Evolutionary conservation across 2,113 vertebrate species (phyloP).

Genomic region (Heterotis niloticus): DNA sequence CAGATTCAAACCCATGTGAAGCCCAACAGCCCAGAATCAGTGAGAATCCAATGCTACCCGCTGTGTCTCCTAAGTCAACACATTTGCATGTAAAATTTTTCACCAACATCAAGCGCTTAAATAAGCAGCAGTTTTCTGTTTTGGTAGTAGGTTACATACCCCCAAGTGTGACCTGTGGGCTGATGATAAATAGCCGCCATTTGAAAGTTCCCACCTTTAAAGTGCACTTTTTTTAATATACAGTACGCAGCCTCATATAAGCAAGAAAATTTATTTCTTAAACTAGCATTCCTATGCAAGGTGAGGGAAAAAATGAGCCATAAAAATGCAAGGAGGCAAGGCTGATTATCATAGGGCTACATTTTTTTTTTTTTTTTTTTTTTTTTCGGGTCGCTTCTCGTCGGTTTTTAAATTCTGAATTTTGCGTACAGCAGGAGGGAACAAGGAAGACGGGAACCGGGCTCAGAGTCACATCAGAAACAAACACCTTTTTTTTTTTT

Average conservation of each 20-base stretch:
- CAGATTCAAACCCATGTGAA: no score
- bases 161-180: neutral
- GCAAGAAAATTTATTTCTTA: neutral
- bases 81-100: no score
- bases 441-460: neutral
- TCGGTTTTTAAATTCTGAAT: neutral
- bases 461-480: slow-evolving; percentile 15
- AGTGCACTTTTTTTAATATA: slow-evolving; percentile 15
- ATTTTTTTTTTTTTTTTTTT: slow-evolving; percentile 4
- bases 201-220: neutral
- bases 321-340: slow-evolving; percentile 13
- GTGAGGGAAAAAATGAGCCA: neutral
- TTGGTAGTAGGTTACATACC: slow-evolving; percentile 4
- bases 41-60: no score
- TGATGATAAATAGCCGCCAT: neutral
- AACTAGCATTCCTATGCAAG: neutral
- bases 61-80: no score
- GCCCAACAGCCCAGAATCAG: no score
- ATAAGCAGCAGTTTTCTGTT: neutral
- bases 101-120: neutral
- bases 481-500: slow-evolving; percentile 6
- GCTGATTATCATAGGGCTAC: slow-evolving; percentile 3
- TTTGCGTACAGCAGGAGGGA: no score
- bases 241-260: neutral
- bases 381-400: neutral